Evolutionary conservation across 2,113 vertebrate genomes (phyloP).

Genomic region (Phaethon lepturus): DNA sequence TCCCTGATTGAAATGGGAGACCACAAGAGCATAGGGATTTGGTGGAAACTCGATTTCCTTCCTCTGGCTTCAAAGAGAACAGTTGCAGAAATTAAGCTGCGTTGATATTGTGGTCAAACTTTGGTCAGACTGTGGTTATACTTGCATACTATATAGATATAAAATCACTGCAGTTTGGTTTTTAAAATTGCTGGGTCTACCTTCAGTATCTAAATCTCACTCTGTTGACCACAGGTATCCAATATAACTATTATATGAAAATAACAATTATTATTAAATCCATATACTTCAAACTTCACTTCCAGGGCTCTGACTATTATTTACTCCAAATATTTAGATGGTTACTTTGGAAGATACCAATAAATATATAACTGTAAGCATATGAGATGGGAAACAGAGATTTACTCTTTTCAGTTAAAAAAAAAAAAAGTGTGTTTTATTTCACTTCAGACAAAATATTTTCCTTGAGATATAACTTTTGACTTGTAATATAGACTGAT

Average conservation of each 20-base stretch:
- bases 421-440: neutral
- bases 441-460: neutral
- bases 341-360: slow-evolving; percentile 41
- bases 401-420: neutral
- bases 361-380: slow-evolving; percentile 35
- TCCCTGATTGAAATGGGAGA: slow-evolving; percentile 62
- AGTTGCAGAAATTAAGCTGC: slow-evolving; percentile 41
- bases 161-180: neutral
- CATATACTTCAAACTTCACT: neutral
- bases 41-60: slow-evolving; percentile 50
- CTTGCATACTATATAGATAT: neutral
- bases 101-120: slow-evolving; percentile 44
- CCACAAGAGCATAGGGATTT: slow-evolving; percentile 59
- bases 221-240: neutral
- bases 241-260: neutral
- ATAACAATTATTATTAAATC: neutral
- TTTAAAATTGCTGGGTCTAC: neutral
- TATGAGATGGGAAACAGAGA: neutral
- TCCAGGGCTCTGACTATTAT: slow-evolving; percentile 11
- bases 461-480: neutral
- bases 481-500: neutral
- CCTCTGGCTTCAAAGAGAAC: slow-evolving; percentile 38
- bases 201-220: neutral
- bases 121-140: neutral
- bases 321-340: slow-evolving; percentile 29